Conservation (phyloP, 1,140 invertebrate genomes). For the Drosophila kurseongensis region DNA sequence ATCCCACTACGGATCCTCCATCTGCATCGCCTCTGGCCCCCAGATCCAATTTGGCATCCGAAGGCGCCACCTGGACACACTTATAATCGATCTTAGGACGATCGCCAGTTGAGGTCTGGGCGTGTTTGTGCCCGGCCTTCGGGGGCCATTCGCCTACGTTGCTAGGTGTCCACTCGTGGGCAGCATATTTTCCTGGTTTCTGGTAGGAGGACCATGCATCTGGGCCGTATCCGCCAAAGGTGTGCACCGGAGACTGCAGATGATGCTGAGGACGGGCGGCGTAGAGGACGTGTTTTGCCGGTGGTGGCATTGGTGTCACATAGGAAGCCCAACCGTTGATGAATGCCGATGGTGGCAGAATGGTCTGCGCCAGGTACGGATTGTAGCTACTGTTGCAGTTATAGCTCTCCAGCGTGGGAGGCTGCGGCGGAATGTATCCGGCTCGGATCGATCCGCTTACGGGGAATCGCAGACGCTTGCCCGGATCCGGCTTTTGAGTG, state of each 20-base stretch:
- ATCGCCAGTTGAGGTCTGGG: constrained; percentile 14
- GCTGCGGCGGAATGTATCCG: constrained; percentile 61
- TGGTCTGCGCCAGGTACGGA: constrained; percentile 53
- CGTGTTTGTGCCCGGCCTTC: constrained; percentile 37
- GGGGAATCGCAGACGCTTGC: constrained; percentile 52
- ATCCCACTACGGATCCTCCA: not conserved
- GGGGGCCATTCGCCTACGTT: constrained; percentile 24
- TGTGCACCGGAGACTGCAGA: not conserved
- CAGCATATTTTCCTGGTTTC: constrained; percentile 13
- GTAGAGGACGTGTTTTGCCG: constrained; percentile 6
- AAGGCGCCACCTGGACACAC: constrained; percentile 24
- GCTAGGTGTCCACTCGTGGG: constrained; percentile 20
- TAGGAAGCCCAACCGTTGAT: constrained; percentile 71
- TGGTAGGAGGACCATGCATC: constrained; percentile 7
- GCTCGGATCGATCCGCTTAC: constrained; percentile 56
- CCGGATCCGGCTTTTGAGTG: constrained; percentile 88
- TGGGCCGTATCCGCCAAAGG: not conserved
- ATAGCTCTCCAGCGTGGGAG: constrained; percentile 44
- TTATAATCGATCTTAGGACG: constrained; percentile 46
- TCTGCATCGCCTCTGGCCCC: constrained; percentile 23
- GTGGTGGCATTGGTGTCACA: constrained; percentile 33
- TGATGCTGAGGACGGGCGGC: not conserved
- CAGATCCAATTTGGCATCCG: constrained; percentile 2
- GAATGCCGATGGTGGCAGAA: constrained; percentile 64
- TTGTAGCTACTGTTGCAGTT: constrained; percentile 46